Evolutionary conservation across 2,888 invertebrate genomes (phyloP), one percentile per base, ranked within the genome.

Genomic region (Meteorus cinctellus): DNA sequence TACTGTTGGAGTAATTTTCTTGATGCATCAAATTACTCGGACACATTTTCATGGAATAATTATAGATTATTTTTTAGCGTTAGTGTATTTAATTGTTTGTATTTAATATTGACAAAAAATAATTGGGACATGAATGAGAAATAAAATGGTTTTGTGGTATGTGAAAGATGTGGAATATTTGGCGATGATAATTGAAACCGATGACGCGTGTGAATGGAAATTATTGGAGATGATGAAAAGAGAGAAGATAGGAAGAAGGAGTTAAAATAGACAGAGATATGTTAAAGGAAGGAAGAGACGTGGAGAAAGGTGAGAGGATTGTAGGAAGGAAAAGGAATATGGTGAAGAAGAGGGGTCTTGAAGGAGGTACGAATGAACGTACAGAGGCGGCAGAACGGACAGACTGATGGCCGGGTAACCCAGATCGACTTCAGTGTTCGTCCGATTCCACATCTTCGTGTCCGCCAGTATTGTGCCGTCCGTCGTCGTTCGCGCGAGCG

Each of bases 351-450:
- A 48, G 41, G 48, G 48, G 72, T 41, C 48, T 31, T 72, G 48
- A 60, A 66, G 71, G 69, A 76, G 69, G 68, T 51, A 76, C 72
- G 68, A 76, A 76, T 72, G 76, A 72, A 68, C 69, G 72, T 48
- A 69, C 63, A 55, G 41, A 55, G 55, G 74, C 68, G 34, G 68
- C 55, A 68, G 84, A 82, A 83, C 82, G 83, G 82, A 84, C 84
- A 86, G 88, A 86, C 86, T 84, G 83, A 87, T 89, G 89, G 89
- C 89, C 89, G 89, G 89, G 89, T 89, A 89, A 89, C 89, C 89
- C 89, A 89, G 89, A 89, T 89, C 82, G 89, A 82, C 82, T 85
- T 83, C 84, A 19, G 55, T 55, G 85, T 86, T 83, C 83, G 83
- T 81, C 81, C 88, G 87, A 88, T 88, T 84, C 86, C 80, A 79